Evolutionary conservation across 2,888 invertebrate species (phyloP).

Genomic region (Meganola albula): DNA sequence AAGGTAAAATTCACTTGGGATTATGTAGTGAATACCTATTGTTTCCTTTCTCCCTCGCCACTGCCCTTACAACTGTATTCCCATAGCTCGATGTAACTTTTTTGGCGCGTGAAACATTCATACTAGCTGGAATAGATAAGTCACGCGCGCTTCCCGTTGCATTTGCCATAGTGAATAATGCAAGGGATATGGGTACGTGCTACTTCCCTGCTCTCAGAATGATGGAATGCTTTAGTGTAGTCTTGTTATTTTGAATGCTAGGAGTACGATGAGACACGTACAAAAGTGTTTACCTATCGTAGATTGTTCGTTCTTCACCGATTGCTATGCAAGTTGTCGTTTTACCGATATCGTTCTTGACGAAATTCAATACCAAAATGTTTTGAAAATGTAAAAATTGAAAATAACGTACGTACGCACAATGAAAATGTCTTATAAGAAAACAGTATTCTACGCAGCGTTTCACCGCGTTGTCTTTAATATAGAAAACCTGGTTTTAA

Average conservation of each 20-base stretch:
- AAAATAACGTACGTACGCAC: too few relatives aligned
- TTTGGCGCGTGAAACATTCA: conserved; percentile 51
- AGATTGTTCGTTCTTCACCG: conserved; percentile 25
- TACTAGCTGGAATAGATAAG: conserved; percentile 54
- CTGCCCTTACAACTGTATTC: conserved; percentile 42
- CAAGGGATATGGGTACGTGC: conserved; percentile 55
- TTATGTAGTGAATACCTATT: conserved; percentile 28
- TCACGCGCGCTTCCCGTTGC: conserved; percentile 55
- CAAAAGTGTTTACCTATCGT: conserved; percentile 23
- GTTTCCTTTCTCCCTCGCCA: conserved; percentile 27
- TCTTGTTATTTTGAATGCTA: conserved; percentile 39
- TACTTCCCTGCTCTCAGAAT: conserved; percentile 34
- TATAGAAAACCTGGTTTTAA: conserved; percentile 60
- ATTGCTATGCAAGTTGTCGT: too few relatives aligned
- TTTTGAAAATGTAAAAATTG: too few relatives aligned
- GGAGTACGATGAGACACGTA: conserved; percentile 30
- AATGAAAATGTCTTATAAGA: conserved; percentile 3
- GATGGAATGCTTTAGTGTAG: conserved; percentile 55
- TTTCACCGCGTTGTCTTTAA: conserved; percentile 42
- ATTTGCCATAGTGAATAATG: conserved; percentile 72
- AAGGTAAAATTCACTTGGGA: conserved; percentile 28
- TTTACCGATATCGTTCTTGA: too few relatives aligned
- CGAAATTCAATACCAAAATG: too few relatives aligned
- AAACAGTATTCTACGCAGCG: conserved; percentile 35
- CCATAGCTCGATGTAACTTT: conserved; percentile 33